A percentile compares a stretch with the other conserved stretches of the same genome.
Conservation (phyloP, 2,113 vertebrate species). For the Cryptomyrus ogoouensis region DNA sequence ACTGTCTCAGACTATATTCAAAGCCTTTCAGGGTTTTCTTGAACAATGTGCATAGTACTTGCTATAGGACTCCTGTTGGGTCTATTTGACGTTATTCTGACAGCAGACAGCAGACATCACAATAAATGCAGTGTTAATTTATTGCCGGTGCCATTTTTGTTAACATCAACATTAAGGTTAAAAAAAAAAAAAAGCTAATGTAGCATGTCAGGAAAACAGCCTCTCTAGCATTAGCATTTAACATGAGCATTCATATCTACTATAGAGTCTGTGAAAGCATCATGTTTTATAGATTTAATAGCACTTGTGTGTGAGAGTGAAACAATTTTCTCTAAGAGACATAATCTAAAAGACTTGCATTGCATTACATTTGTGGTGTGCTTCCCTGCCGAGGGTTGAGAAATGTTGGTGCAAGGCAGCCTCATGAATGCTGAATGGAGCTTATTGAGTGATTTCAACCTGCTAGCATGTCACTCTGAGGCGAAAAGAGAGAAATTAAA, state of each 20-base stretch:
- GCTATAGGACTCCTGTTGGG: background rate
- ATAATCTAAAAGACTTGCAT: background rate
- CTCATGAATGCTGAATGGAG: background rate
- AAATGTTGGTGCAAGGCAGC: background rate
- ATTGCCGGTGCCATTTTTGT: background rate
- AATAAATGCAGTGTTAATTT: background rate
- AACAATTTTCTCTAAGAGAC: background rate
- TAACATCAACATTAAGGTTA: background rate
- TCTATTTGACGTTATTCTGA: background rate
- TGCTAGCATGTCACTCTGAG: background rate
- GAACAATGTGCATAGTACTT: background rate
- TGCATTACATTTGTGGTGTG: background rate
- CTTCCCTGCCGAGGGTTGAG: background rate
- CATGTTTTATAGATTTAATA: no score
- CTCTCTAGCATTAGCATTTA: background rate
- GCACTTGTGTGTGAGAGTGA: background rate
- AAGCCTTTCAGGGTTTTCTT: background rate
- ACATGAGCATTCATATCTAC: background rate
- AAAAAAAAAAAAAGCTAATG: background rate
- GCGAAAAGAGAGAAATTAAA: background rate
- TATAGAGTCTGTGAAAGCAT: background rate
- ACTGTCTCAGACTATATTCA: background rate
- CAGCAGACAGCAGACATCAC: background rate
- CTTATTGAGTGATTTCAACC: background rate
- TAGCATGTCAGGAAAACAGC: background rate